Conservation (phyloP, 2,113 vertebrate species). For the Serilophus lunatus region DNA sequence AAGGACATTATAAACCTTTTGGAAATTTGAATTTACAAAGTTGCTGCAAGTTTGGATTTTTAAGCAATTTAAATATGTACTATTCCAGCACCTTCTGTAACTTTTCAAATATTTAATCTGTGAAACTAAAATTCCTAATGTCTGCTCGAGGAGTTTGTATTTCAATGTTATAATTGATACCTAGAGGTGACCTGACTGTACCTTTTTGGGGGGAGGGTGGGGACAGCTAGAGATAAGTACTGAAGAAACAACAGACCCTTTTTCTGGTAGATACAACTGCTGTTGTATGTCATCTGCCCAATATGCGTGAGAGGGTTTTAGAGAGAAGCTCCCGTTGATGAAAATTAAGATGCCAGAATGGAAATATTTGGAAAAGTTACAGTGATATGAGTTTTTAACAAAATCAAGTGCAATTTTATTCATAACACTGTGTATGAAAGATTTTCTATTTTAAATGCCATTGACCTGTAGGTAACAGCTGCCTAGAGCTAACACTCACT, state of each 20-base stretch:
- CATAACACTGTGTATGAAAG: slow-evolving; percentile 77
- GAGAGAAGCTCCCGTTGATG: slow-evolving; percentile 21
- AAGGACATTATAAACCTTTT: slow-evolving; percentile 60
- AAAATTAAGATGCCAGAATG: slow-evolving; percentile 23
- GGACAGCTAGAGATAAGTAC: slow-evolving; percentile 33
- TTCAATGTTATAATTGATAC: slow-evolving; percentile 54
- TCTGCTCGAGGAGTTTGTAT: slow-evolving; percentile 69
- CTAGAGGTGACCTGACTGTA: slow-evolving; percentile 63
- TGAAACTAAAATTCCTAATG: slow-evolving; percentile 74
- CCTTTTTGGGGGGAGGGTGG: slow-evolving; percentile 37
- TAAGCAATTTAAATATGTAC: slow-evolving; percentile 69
- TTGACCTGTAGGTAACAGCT: slow-evolving; percentile 69
- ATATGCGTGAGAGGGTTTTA: not conserved
- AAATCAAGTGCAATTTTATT: slow-evolving; percentile 83
- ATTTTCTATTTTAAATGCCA: slow-evolving; percentile 78
- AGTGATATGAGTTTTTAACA: slow-evolving; percentile 66
- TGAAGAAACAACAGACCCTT: slow-evolving; percentile 31
- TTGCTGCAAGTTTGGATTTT: slow-evolving; percentile 72
- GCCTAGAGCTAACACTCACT: slow-evolving; percentile 51
- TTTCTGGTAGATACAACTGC: slow-evolving; percentile 43
- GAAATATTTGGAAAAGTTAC: slow-evolving; percentile 62
- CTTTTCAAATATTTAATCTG: slow-evolving; percentile 75
- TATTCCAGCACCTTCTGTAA: slow-evolving; percentile 74
- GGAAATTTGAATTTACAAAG: slow-evolving; percentile 61
- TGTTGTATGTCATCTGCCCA: not conserved